Evolutionary conservation across 2,113 vertebrate species (phyloP).

Genomic region (Corythornis vintsioides): DNA sequence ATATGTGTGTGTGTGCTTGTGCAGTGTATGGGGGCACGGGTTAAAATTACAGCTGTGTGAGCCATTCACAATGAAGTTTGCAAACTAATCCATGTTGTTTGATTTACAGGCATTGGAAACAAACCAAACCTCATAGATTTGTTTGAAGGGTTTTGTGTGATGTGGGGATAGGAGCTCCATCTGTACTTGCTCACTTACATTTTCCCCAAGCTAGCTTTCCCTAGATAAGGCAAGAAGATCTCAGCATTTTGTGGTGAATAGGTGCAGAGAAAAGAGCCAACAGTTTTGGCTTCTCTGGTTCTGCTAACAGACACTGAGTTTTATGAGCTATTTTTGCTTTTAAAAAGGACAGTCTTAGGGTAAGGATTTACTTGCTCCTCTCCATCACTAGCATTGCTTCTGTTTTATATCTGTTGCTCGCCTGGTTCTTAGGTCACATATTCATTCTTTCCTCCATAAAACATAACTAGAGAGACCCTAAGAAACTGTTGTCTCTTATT

Average conservation of each 20-base stretch:
- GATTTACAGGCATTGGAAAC: slow-evolving; percentile 29
- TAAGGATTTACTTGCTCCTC: not conserved
- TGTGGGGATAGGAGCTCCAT: not conserved
- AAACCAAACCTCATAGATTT: not conserved
- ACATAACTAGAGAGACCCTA: not conserved
- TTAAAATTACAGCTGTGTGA: slow-evolving; percentile 40
- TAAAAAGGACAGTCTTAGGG: not conserved
- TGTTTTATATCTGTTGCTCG: not conserved
- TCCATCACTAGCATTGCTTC: not conserved
- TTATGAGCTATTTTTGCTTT: not conserved
- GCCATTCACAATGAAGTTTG: slow-evolving; percentile 20
- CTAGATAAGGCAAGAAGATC: not conserved
- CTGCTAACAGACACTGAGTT: not conserved
- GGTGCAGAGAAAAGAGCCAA: not conserved
- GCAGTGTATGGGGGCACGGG: not conserved
- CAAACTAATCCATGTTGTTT: not conserved
- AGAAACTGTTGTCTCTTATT: not conserved
- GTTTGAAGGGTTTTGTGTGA: slow-evolving; percentile 20
- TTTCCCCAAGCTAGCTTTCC: not conserved
- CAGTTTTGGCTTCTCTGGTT: not conserved
- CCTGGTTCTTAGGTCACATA: not conserved
- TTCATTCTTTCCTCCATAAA: not conserved
- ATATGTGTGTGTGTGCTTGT: not conserved
- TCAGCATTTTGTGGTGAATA: not conserved
- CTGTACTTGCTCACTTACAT: not conserved